phyloP scores from a whole-genome alignment of 2,888 invertebrate genomes.

The Palloptera scutellata region DNA sequence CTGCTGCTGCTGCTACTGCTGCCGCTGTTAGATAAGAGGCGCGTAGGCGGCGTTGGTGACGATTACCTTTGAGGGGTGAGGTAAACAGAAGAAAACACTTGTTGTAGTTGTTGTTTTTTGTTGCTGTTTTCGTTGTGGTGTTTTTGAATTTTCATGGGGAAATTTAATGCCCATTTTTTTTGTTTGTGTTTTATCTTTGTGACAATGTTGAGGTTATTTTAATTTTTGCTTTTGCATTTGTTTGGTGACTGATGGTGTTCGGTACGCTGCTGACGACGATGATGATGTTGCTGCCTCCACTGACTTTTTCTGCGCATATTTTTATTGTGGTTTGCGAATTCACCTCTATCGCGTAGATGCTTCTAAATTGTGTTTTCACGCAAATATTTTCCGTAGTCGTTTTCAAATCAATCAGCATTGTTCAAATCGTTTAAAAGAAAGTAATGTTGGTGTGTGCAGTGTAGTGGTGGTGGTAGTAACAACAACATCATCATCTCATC shows the following conservation, averaged over 20 bases:
- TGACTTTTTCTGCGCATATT: neutral
- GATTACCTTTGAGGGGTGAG: conserved; percentile 16
- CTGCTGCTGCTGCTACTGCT: conserved; percentile 35
- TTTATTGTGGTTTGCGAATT: neutral
- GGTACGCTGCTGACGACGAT: conserved; percentile 19
- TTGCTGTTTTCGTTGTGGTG: conserved; percentile 13
- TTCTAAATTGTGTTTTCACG: too few relatives aligned
- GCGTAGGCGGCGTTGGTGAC: neutral
- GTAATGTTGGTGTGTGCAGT: neutral
- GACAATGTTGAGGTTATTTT: too few relatives aligned
- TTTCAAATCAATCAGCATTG: conserved; percentile 15
- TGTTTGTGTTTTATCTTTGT: conserved; percentile 4
- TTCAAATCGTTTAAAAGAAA: conserved; percentile 8
- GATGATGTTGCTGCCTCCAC: conserved; percentile 26
- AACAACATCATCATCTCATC: conserved; percentile 43
- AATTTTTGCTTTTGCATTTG: too few relatives aligned
- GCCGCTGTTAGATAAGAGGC: conserved; percentile 27
- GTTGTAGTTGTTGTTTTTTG: conserved; percentile 42
- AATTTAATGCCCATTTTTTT: conserved; percentile 18
- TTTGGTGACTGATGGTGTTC: conserved; percentile 17
- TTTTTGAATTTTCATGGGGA: conserved; percentile 29
- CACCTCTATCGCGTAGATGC: too few relatives aligned
- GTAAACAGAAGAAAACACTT: conserved; percentile 33
- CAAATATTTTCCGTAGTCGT: neutral
- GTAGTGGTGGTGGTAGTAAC: conserved; percentile 42